phyloP scores from a whole-genome alignment of 1,140 invertebrate species.

The Pachyrhynchus sulphureomaculatus region DNA sequence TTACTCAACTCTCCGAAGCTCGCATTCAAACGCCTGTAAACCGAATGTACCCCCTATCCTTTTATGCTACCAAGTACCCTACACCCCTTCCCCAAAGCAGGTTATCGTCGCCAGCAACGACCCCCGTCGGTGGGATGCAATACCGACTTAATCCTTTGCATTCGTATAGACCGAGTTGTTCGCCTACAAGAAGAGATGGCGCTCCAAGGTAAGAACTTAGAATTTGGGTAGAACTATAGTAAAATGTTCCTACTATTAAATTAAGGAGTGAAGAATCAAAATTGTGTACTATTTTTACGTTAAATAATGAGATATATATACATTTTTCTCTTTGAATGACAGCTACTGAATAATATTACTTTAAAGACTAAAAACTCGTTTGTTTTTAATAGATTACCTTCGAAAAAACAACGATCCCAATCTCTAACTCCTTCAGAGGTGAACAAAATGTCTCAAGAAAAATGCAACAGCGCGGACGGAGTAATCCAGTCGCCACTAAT shows the following conservation, averaged over 20 bases:
- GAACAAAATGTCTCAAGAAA: conserved; percentile 54
- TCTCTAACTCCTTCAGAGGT: conserved; percentile 64
- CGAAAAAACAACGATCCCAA: conserved; percentile 68
- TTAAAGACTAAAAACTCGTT: too few relatives aligned
- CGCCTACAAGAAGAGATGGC: conserved; percentile 58
- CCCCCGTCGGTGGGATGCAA: conserved; percentile 38
- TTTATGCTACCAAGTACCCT: conserved; percentile 62
- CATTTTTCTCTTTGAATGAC: too few relatives aligned
- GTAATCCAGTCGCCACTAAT: conserved; percentile 56
- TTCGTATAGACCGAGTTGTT: conserved; percentile 44
- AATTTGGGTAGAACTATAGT: too few relatives aligned
- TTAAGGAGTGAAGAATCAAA: too few relatives aligned
- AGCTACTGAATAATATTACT: too few relatives aligned
- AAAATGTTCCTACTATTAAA: too few relatives aligned
- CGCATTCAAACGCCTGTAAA: conserved; percentile 78
- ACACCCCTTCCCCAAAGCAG: conserved; percentile 42
- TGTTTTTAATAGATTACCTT: conserved; percentile 54
- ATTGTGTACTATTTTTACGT: too few relatives aligned
- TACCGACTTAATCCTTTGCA: conserved; percentile 38
- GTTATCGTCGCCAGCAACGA: conserved; percentile 46
- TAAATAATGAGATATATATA: too few relatives aligned
- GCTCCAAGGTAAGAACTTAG: conserved; percentile 52
- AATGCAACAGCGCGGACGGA: conserved; percentile 63
- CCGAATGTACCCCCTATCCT: conserved; percentile 66
- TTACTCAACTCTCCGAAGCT: conserved; percentile 85